These are phyloP conservation scores for Polyploca ridens DNA, from an alignment of 2,888 invertebrate genomes.

Conservation along the genomic window DNA sequence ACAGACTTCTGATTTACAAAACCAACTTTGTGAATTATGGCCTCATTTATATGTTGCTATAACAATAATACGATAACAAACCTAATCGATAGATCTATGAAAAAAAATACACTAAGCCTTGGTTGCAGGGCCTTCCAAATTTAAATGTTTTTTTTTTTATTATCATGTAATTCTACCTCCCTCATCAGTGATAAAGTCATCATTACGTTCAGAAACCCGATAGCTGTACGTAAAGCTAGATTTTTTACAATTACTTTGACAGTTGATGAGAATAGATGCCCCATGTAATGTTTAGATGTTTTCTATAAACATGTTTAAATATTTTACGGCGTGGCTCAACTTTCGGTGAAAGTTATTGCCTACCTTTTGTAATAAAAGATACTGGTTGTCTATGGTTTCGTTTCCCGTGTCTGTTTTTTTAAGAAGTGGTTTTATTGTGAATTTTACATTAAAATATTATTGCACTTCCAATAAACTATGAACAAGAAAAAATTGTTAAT, in stretches of 20 bases:
- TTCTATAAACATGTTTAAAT: constrained; percentile 4
- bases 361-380: constrained; percentile 2
- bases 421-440: background rate
- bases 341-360: constrained; percentile 5
- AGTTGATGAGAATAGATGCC: background rate
- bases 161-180: background rate
- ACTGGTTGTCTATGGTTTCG: background rate
- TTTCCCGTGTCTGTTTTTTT: background rate
- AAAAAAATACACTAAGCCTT: background rate
- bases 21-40: background rate
- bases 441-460: background rate
- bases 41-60: background rate
- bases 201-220: constrained; percentile 1
- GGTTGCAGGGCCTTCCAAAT: background rate
- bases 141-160: constrained; percentile 2
- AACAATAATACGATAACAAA: too few species aligned
- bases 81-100: background rate
- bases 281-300: constrained; percentile 1
- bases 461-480: background rate
- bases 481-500: too few species aligned
- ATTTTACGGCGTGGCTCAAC: constrained; percentile 3
- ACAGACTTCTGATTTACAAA: too few species aligned
- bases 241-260: constrained; percentile 1
- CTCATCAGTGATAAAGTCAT: constrained; percentile 7
- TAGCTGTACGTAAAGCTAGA: background rate